Percentiles rank a stretch among this genome's conserved stretches.
These are phyloP conservation scores for Tangara arthus DNA, from an alignment of 2,797 vertebrate genomes.

Conservation along the genomic window DNA sequence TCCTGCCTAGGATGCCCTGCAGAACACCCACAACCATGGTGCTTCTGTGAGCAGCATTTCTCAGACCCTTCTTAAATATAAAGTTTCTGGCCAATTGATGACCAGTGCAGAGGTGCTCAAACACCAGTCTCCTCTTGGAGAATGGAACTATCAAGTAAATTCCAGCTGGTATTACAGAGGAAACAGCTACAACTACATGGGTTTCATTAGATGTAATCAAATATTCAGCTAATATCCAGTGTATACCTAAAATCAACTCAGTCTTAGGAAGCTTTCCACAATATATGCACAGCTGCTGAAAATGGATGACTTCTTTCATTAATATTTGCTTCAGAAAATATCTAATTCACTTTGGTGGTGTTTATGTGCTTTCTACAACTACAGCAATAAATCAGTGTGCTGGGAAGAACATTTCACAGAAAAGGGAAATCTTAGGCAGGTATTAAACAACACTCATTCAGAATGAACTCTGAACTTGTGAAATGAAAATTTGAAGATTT, in stretches of 20 bases:
- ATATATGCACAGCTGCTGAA: background rate
- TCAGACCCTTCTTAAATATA: background rate
- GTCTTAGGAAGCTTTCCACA: background rate
- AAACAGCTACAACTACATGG: background rate
- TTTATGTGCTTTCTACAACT: constrained; percentile 24
- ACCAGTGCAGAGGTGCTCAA: background rate
- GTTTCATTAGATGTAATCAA: constrained; percentile 14
- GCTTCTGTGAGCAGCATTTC: constrained; percentile 17
- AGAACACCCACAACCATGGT: background rate
- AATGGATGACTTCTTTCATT: constrained; percentile 39
- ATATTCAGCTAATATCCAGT: constrained; percentile 24
- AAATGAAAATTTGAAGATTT: constrained; percentile 13
- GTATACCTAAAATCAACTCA: background rate
- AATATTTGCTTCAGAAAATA: constrained; percentile 48
- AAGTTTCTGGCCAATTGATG: background rate
- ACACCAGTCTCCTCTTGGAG: background rate
- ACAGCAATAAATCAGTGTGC: background rate
- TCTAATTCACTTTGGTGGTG: constrained; percentile 28
- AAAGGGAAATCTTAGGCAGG: background rate
- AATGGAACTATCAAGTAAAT: background rate
- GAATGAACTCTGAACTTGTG: background rate
- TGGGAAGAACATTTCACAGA: background rate
- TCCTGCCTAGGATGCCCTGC: background rate
- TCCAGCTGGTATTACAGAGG: background rate
- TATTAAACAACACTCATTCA: background rate